Evolutionary conservation across 2,113 vertebrate species (phyloP), one percentile per base, ranked within the genome.

Genomic region (Passer domesticus): DNA sequence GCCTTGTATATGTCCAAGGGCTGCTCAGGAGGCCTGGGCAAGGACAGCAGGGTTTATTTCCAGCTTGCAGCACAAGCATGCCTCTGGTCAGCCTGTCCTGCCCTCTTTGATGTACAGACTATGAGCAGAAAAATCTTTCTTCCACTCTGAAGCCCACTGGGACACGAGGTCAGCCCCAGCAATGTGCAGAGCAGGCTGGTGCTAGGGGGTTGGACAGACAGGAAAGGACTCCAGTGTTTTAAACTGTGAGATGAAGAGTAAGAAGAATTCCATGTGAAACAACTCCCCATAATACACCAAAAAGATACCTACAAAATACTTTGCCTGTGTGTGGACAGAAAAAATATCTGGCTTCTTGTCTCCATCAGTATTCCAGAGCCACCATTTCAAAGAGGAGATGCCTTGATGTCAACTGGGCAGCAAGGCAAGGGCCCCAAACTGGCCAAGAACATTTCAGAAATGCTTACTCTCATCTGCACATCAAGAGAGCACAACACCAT

Each of bases 241-340:
- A 47, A 79, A 7, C 30, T 15, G 9, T 43, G 49, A 83, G 49
- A 56, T 7, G 33, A 94, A 76, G n/a, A 53, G 19, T 8, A 75
- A 58, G 46, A 83, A 47, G 18, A 59, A 35, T 50, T 44, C 25
- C 31, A 43, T 2, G 5, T n/a, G n/a, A 39, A 87, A 95, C 24
- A 77, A 4, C 10, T 87, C 27, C 28, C 52, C 11, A 49, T 28
- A 59, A 7, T 5, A 67, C 35, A 44, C 17, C n/a, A 52, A 43
- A 37, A 73, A 73, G 30, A 87, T 13, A 70, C n/a, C 18, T 7
- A 20, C 0, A 0, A 82, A 85, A 82, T 35, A 22, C 6, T 67
- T 41, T 39, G 17, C 30, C 30, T 16, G 1, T 0, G 0, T 11
- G 8, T 44, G 5, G 35, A 39, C 56, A 68, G 44, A 55, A 76